Base-by-base conservation (phyloP, 1,140 invertebrate species). In the Colletes gigas region DNA sequence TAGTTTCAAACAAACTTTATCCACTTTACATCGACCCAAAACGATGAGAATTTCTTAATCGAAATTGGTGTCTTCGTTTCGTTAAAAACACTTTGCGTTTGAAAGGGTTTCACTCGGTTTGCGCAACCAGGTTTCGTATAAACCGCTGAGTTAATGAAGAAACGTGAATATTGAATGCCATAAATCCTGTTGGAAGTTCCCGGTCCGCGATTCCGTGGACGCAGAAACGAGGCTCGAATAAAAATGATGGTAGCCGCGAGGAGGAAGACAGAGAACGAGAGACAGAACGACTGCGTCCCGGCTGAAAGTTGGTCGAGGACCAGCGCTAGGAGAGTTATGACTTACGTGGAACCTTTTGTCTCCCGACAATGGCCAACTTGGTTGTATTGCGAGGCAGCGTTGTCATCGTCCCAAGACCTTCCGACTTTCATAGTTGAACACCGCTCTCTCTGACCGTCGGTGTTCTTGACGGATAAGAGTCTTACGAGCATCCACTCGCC, bases 341-440 rank as follows among this genome's bases (percentile, higher is more conserved):
- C 79, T 78, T 79, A 68, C 41, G 47, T 69, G 70, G 54, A 63
- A 71, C 50, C 80, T 74, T 82, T 84, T 84, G 83, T 82, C 83
- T 75, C 54, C 60, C 66, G 74, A 82, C 80, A 84, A 84, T 82
- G 70, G 80, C 74, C 74, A 70, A 82, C 83, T 78, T 78, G 52
- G 59, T 69, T 44, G 41, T 54, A 62, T 41, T 63, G 19, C 78
- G 12, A 15, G 30, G 7, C 44, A 12, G n/a, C n/a, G n/a, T 47
- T 65, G 69, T 44, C 63, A 59, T 39, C 55, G 54, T 76, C 12
- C 78, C 41, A n/a, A 44, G 41, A 65, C 65, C 52, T 41, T 50
- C 72, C 21, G 68, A 50, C 47, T 63, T 71, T 71, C 54, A 12
- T 47, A 59, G 72, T 71, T 66, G 44, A 81, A 76, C 72, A 21